Percentiles rank a stretch among this genome's conserved stretches.
Conservation (phyloP, 2,888 invertebrate species). For the Fissipunctia ypsillon region DNA sequence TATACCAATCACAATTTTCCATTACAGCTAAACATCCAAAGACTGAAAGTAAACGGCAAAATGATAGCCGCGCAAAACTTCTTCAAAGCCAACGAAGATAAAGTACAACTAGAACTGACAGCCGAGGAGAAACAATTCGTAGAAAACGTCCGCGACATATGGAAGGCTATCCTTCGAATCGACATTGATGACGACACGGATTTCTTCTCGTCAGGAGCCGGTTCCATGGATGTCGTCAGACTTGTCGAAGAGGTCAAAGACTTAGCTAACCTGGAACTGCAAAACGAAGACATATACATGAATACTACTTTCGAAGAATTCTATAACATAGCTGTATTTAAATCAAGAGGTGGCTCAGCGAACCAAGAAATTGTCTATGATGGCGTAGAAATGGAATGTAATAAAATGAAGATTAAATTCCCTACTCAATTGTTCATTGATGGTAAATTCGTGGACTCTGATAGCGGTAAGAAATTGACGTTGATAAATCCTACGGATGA, state of each 20-base stretch:
- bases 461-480: conserved; percentile 91
- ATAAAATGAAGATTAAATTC: conserved; percentile 96
- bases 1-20: conserved; percentile 6
- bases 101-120: conserved; percentile 92
- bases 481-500: conserved; percentile 97
- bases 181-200: conserved; percentile 95
- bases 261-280: conserved; percentile 93
- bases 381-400: conserved; percentile 94
- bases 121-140: conserved; percentile 93
- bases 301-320: conserved; percentile 97
- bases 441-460: conserved; percentile 96
- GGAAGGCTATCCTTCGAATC: conserved; percentile 95
- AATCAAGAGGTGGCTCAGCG: conserved; percentile 91
- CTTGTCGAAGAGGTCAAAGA: conserved; percentile 98
- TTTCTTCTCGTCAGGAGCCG: conserved; percentile 98
- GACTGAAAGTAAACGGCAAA: conserved; percentile 94
- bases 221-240: conserved; percentile 99
- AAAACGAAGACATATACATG: conserved; percentile 98
- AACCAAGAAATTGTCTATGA: conserved; percentile 92
- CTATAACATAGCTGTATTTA: conserved; percentile 92
- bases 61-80: conserved; percentile 95
- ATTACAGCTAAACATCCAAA: conserved; percentile 93
- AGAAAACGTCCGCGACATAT: conserved; percentile 92
- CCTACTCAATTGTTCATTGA: conserved; percentile 98
- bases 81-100: conserved; percentile 92